phyloP scores from a whole-genome alignment of 2,888 invertebrate species.

The Buathra laborator region DNA sequence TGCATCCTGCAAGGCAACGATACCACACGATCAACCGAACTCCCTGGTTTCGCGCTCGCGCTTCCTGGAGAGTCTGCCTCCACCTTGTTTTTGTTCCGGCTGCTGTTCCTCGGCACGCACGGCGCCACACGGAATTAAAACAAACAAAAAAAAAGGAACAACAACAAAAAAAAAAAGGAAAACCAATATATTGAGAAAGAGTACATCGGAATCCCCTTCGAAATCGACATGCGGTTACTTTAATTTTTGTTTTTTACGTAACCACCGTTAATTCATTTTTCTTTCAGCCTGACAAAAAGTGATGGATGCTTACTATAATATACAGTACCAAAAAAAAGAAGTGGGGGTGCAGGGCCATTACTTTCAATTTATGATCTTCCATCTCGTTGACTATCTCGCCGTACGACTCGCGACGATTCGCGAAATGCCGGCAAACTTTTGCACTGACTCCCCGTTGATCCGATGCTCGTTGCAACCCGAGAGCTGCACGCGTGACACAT shows the following conservation, averaged over 20 bases:
- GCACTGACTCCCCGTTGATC: conserved; percentile 64
- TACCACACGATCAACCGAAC: conserved; percentile 67
- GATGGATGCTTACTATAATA: neutral
- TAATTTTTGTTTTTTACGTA: conserved; percentile 35
- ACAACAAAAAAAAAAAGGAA: conserved; percentile 16
- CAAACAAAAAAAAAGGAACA: conserved; percentile 42
- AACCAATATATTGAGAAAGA: conserved; percentile 23
- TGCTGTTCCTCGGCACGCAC: conserved; percentile 64
- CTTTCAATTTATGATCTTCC: conserved; percentile 83
- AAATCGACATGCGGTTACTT: conserved; percentile 53
- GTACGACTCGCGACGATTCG: conserved; percentile 63
- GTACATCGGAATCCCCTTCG: conserved; percentile 16
- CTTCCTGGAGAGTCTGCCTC: conserved; percentile 67
- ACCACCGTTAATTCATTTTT: conserved; percentile 45
- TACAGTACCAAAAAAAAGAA: conserved; percentile 32
- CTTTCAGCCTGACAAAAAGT: conserved; percentile 42
- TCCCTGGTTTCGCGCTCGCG: conserved; percentile 64
- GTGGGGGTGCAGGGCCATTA: conserved; percentile 76
- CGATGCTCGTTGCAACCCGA: conserved; percentile 36
- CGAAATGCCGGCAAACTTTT: conserved; percentile 76
- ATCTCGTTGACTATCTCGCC: conserved; percentile 59
- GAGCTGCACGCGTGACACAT: conserved; percentile 49
- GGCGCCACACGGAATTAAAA: conserved; percentile 49
- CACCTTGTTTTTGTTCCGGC: conserved; percentile 71
- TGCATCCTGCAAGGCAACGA: conserved; percentile 49